Base-by-base conservation (phyloP, 2,888 invertebrate species). In the Phyllotreta cruciferae region DNA sequence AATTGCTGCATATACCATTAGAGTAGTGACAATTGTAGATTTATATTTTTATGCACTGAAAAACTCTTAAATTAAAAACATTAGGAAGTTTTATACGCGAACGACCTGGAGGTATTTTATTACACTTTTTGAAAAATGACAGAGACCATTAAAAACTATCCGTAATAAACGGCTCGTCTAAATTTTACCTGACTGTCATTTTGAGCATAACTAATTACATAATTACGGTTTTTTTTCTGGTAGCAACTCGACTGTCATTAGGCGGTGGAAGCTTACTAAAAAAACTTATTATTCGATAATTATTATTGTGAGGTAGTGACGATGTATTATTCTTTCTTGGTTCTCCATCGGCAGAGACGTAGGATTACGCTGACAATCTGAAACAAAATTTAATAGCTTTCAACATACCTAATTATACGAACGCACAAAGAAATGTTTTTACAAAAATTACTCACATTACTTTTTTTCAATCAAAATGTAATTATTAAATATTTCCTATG, bases 131-230 rank as follows among this genome's bases (percentile, higher is more conserved):
- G 60, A 72, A 73, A 74, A 73, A 70, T 70, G 68, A 64, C 66
- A 66, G 70, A 74, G 70, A 74, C 72, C 73, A 73, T 74, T 74
- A 74, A 71, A 72, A 70, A 72, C 70, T 66, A 73, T 24, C 24
- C 24, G 24, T 73, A 75, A 74, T 73, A 74, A 73, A 74, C 73
- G 35, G 72, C 73, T 74, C 72, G 75, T 74, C 77, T 77, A 76
- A 74, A 73, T 75, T 74, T 76, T 77, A 77, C 77, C 75, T 75
- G 78, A 75, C 78, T 79, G 80, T 79, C 80, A 79, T 79, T 80
- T 76, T 77, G 77, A 77, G 78, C 79, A 80, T 79, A 80, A 78
- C 81, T 79, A 80, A 81, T 80, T 80, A 76, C 75, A 78, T 80
- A 80, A 81, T 81, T 81, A 79, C 71, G 73, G 77, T 77, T 79